A percentile compares a stretch with the other conserved stretches of the same genome.
Conservation (phyloP, 2,797 vertebrate genomes). For the Potorous gilbertii region DNA sequence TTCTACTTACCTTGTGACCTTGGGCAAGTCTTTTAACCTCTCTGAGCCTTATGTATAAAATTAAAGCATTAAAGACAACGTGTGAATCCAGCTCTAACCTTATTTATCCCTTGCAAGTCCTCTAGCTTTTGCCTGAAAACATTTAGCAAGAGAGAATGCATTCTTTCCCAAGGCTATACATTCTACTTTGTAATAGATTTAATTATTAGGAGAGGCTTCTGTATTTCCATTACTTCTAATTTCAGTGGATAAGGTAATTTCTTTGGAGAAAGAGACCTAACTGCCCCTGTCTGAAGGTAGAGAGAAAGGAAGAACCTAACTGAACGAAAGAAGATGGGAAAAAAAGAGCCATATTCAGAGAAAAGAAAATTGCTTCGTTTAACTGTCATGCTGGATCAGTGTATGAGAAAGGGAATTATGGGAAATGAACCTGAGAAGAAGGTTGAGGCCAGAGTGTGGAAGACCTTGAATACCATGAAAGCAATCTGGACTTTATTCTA, state of each 20-base stretch:
- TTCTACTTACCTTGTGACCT: neutral
- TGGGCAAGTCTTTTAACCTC: neutral
- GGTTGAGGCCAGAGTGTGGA: neutral
- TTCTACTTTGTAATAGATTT: neutral
- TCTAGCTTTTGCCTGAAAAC: neutral
- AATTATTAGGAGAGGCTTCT: neutral
- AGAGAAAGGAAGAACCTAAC: neutral
- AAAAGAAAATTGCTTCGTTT: neutral
- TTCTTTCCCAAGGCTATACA: neutral
- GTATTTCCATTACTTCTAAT: neutral
- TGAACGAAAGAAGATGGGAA: neutral
- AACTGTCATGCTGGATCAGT: neutral
- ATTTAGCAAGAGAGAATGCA: neutral
- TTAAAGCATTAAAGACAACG: neutral
- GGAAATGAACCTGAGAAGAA: neutral
- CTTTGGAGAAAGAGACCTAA: neutral
- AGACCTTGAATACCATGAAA: neutral
- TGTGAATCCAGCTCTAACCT: neutral
- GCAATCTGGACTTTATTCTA: neutral
- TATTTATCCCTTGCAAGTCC: neutral
- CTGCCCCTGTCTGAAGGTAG: neutral
- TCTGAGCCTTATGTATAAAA: neutral
- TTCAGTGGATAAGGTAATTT: neutral
- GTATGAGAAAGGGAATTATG: neutral
- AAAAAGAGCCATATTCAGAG: neutral